Evolutionary conservation across 2,113 vertebrate species (phyloP).

Genomic region (Diphyllodes magnificus): DNA sequence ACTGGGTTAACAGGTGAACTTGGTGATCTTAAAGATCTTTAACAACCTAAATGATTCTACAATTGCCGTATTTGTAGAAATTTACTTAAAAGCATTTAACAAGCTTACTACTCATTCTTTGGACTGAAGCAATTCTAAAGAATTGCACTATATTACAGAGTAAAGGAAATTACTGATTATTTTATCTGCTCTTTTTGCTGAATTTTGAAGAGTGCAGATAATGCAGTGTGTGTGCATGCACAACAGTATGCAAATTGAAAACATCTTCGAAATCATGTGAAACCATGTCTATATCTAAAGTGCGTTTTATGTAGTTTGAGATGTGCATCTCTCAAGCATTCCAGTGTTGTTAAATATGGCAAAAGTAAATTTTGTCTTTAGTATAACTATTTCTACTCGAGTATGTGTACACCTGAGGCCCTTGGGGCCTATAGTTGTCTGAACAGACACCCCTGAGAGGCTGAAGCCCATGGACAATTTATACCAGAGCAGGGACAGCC

Average conservation of each 20-base stretch:
- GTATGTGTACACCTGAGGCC: neutral
- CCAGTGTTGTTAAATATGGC: neutral
- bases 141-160: neutral
- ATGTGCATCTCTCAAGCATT: neutral
- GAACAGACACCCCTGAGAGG: neutral
- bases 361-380: neutral
- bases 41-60: neutral
- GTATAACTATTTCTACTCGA: rapidly evolving
- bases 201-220: neutral
- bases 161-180: neutral
- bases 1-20: neutral
- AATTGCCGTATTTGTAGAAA: neutral
- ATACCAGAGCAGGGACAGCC: neutral
- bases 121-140: neutral
- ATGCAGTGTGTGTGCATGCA: neutral
- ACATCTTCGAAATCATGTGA: neutral
- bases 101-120: neutral
- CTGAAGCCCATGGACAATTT: neutral
- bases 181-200: neutral
- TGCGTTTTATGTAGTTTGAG: neutral
- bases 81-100: neutral
- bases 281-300: neutral
- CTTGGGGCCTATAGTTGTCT: rapidly evolving
- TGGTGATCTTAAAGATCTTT: neutral
- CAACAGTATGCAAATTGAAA: neutral